Evolutionary conservation across 2,888 invertebrate genomes (phyloP).

Genomic region (Parnassius mnemosyne): DNA sequence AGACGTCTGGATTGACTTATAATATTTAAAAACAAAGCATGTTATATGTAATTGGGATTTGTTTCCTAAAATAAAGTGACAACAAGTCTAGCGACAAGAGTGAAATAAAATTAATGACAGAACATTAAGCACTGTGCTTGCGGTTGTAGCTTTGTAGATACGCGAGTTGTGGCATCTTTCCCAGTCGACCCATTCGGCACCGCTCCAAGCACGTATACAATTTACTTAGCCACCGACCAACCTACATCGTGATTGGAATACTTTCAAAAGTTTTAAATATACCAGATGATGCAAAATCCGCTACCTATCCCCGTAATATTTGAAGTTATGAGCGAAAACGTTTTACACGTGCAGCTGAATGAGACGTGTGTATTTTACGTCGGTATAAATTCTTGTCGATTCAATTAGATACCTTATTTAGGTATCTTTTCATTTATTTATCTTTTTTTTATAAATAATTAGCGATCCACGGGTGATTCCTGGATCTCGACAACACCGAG

Average conservation of each 20-base stretch:
- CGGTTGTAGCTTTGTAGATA: slow-evolving; percentile 26
- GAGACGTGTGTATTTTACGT: not conserved
- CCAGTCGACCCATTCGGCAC: slow-evolving; percentile 68
- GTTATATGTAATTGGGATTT: too few species aligned
- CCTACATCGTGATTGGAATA: slow-evolving; percentile 68
- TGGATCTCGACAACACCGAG: too few species aligned
- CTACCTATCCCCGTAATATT: slow-evolving; percentile 7
- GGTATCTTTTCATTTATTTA: too few species aligned
- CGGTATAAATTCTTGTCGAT: not conserved
- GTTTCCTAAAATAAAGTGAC: too few species aligned
- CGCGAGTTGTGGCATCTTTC: slow-evolving; percentile 45
- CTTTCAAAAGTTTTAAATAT: slow-evolving; percentile 54
- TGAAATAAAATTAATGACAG: slow-evolving; percentile 20
- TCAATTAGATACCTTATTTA: not conserved
- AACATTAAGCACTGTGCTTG: slow-evolving; percentile 20
- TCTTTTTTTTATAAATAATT: too few species aligned
- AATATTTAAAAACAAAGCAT: too few species aligned
- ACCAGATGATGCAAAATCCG: slow-evolving; percentile 24
- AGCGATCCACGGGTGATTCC: too few species aligned
- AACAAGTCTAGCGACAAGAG: not conserved
- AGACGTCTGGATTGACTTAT: too few species aligned
- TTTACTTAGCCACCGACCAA: slow-evolving; percentile 69
- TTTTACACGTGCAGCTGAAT: not conserved
- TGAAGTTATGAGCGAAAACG: not conserved
- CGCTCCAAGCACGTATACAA: slow-evolving; percentile 75